phyloP scores from a whole-genome alignment of 2,888 invertebrate species.

The Drosophila meridionalis region DNA sequence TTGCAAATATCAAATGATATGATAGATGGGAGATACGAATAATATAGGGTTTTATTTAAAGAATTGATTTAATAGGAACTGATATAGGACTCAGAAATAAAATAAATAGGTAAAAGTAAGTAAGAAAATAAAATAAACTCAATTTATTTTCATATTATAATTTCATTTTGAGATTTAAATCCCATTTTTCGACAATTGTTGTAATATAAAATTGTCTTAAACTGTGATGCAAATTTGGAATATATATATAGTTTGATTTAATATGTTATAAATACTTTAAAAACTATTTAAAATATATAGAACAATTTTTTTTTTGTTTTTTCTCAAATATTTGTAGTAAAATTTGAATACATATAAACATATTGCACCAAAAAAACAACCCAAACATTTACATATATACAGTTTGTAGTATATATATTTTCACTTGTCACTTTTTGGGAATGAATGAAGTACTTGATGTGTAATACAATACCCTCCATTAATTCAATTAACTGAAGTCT shows the following conservation, averaged over 20 bases:
- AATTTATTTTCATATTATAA: too few relatives aligned
- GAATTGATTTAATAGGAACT: background rate
- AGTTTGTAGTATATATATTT: background rate
- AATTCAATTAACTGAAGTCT: slow-evolving; percentile 66
- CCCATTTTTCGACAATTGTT: too few relatives aligned
- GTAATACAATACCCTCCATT: slow-evolving; percentile 64
- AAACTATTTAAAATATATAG: background rate
- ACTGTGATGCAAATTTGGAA: too few relatives aligned
- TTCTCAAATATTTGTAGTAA: too few relatives aligned
- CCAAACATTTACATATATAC: background rate
- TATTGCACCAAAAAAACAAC: background rate
- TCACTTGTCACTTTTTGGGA: slow-evolving; percentile 20
- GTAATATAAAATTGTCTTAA: too few relatives aligned
- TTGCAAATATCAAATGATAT: background rate
- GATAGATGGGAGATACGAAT: background rate
- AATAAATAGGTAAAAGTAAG: background rate
- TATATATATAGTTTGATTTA: background rate
- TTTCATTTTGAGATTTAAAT: too few relatives aligned
- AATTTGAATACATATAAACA: background rate
- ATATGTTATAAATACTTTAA: background rate
- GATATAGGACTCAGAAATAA: background rate
- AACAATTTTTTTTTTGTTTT: background rate
- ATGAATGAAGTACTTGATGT: slow-evolving; percentile 11
- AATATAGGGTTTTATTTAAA: background rate
- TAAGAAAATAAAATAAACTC: too few relatives aligned